These are phyloP conservation scores for Acronicta alni DNA, from an alignment of 2,888 invertebrate species.

Conservation along the genomic window DNA sequence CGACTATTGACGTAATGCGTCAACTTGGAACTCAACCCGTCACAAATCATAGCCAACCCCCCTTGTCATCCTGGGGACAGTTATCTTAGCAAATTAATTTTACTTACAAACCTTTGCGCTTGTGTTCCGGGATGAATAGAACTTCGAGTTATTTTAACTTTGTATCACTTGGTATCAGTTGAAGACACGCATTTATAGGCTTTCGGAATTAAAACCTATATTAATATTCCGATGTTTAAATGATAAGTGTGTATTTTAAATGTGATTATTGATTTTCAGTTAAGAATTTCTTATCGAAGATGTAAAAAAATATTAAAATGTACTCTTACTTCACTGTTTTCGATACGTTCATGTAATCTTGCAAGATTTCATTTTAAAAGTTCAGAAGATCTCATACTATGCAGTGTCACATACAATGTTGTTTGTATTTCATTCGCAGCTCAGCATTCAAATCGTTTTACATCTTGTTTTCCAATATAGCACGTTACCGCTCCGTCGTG, in stretches of 20 bases:
- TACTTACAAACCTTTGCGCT: constrained; percentile 56
- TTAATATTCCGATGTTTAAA: too few relatives aligned
- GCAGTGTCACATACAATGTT: constrained; percentile 6
- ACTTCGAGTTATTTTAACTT: constrained; percentile 41
- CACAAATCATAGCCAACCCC: constrained; percentile 44
- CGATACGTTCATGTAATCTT: too few relatives aligned
- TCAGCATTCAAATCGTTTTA: constrained; percentile 55
- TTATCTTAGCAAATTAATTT: constrained; percentile 52
- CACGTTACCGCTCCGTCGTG: constrained; percentile 68
- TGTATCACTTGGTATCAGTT: constrained; percentile 28
- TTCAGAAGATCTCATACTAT: too few relatives aligned
- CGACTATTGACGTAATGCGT: constrained; percentile 44
- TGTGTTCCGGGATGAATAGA: constrained; percentile 32
- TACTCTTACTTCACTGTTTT: too few relatives aligned
- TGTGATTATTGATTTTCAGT: too few relatives aligned
- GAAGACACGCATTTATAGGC: constrained; percentile 1
- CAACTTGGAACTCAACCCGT: constrained; percentile 40
- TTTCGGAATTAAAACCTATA: neutral
- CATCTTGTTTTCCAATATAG: constrained; percentile 71
- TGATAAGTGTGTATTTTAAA: too few relatives aligned
- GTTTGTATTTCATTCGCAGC: constrained; percentile 13
- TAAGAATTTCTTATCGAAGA: too few relatives aligned
- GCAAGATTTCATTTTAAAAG: too few relatives aligned
- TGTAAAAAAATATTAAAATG: too few relatives aligned
- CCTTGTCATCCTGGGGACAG: constrained; percentile 37